These are phyloP conservation scores for Megaceryle torquata DNA, from an alignment of 2,113 vertebrate genomes.

Conservation along the genomic window DNA sequence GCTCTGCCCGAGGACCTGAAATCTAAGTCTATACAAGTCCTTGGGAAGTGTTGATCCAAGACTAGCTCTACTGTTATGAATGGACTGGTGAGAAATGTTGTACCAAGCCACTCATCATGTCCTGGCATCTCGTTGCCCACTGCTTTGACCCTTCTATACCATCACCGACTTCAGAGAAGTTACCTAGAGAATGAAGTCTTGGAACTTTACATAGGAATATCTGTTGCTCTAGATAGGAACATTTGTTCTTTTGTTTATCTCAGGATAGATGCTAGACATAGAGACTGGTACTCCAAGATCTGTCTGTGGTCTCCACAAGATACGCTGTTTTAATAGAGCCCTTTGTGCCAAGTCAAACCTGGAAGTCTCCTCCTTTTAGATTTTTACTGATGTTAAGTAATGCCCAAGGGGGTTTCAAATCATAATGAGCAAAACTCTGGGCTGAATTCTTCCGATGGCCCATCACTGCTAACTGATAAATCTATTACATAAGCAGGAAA, in stretches of 20 bases:
- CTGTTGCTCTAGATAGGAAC: background rate
- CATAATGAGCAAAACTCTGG: background rate
- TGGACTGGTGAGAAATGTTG: background rate
- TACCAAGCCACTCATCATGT: background rate
- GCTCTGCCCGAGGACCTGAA: background rate
- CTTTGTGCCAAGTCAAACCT: background rate
- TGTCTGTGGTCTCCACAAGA: background rate
- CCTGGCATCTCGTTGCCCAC: background rate
- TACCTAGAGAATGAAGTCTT: background rate
- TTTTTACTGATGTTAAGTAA: background rate
- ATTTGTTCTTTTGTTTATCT: background rate
- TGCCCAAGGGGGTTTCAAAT: background rate
- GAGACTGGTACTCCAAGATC: background rate
- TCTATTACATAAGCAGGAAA: constrained; percentile 14
- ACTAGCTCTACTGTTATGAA: background rate
- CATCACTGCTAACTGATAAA: background rate
- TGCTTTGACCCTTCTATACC: background rate
- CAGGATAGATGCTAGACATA: background rate
- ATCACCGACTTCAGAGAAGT: background rate
- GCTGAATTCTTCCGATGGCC: background rate
- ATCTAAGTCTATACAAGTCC: background rate
- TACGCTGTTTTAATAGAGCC: background rate
- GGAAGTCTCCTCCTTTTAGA: background rate
- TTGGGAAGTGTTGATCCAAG: background rate
- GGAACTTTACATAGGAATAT: background rate